Conservation (phyloP, 2,113 vertebrate genomes). For the Dasyornis broadbenti region DNA sequence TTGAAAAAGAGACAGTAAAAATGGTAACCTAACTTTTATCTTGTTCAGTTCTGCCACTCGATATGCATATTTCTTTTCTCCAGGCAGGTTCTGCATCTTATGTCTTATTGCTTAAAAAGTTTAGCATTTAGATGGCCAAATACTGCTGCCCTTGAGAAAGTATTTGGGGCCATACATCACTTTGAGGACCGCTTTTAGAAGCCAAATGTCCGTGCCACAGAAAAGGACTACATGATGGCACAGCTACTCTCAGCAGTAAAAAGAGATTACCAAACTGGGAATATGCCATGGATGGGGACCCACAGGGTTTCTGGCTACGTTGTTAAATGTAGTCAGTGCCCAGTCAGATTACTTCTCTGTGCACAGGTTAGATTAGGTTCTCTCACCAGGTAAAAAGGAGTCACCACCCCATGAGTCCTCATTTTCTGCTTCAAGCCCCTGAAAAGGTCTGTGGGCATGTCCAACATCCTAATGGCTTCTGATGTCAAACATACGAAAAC, state of each 20-base stretch:
- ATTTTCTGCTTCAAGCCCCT: neutral
- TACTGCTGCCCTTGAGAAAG: neutral
- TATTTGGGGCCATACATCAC: neutral
- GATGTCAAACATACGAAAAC: neutral
- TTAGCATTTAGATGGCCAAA: neutral
- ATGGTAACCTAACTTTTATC: neutral
- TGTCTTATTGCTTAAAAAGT: neutral
- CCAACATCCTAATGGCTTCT: neutral
- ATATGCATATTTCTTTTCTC: neutral
- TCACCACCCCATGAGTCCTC: fast-evolving
- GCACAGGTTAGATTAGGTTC: neutral
- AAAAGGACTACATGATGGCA: neutral
- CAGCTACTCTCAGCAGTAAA: neutral
- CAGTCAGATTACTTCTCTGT: neutral
- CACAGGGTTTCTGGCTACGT: neutral
- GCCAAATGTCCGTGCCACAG: neutral
- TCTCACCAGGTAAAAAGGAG: neutral
- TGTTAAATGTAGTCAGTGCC: neutral
- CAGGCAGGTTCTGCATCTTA: neutral
- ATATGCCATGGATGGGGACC: neutral
- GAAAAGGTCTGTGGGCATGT: neutral
- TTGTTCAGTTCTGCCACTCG: neutral
- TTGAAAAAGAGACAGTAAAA: neutral
- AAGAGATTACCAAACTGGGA: neutral
- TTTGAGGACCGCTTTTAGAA: neutral